Evolutionary conservation across 2,113 vertebrate genomes (phyloP), one percentile per base, ranked within the genome.

Genomic region (Nothobranchius kuhntae): DNA sequence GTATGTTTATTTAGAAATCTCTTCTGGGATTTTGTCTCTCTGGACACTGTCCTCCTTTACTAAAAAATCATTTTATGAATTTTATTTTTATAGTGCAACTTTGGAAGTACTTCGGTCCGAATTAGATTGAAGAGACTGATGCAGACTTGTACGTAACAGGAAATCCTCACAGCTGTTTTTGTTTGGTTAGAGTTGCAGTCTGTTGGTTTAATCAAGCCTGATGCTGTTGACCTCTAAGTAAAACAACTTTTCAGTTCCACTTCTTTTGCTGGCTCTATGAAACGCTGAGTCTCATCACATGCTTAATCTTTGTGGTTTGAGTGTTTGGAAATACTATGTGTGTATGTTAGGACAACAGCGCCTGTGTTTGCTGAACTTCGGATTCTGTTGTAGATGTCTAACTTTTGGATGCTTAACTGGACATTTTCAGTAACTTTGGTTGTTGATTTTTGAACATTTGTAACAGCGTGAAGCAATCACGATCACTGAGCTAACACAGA

Each of bases 321-420:
- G 36, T 30, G 26, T 44, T 35, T 57, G 1, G 14, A n/a, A 15
- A 6, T n/a, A 36, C 13, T 30, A 44, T 66, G 2, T 11, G 30
- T 55, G 52, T 40, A 45, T 66, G 2, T 11, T 21, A 52, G 52
- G 36, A 73, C 13, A 61, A 67, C 35, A 59, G 47, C 9, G 52
- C 12, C 2, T 65, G 58, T 61, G 42, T 56, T 82, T 77, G 14
- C 56, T 82, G 80, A 72, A 76, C 77, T 87, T 85, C 80, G 87
- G 68, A 82, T 80, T 76, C 52, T 70, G 42, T 52, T 9, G 82
- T 83, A 69, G 69, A 86, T 85, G 69, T 86, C 86, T 75, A 83
- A 83, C 82, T 70, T 64, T 54, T 71, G 15, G 55, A 35, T 68
- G 12, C 55, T 30, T 64, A 65, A 44, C 24, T 42, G 50, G 45